Conservation (phyloP, 2,113 vertebrate genomes). For the Pionites leucogaster region DNA sequence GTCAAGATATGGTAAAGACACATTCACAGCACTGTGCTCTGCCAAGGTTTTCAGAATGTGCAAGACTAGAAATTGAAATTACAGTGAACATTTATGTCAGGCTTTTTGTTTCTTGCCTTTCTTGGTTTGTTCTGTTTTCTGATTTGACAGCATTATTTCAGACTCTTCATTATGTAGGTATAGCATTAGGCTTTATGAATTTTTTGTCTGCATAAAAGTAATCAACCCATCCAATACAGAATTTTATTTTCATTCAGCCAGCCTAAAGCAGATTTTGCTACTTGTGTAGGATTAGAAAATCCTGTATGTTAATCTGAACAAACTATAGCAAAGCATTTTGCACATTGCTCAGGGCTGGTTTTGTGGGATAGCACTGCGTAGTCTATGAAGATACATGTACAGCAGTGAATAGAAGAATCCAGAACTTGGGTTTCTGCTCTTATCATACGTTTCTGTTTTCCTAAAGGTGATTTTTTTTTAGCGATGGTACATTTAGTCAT, state of each 20-base stretch:
- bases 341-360: background rate
- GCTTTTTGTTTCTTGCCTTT: background rate
- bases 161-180: background rate
- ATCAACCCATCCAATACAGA: background rate
- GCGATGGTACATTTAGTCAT: background rate
- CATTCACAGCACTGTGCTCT: background rate
- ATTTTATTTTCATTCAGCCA: background rate
- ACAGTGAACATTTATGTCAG: background rate
- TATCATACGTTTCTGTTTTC: background rate
- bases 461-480: background rate
- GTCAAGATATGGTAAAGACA: background rate
- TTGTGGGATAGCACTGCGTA: background rate
- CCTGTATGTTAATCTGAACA: conserved; percentile 2
- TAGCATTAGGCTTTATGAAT: background rate
- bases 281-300: conserved; percentile 19
- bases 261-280: conserved; percentile 37
- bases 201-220: conserved; percentile 38
- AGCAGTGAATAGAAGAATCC: background rate
- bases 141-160: conserved; percentile 7
- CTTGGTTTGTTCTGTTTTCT: background rate
- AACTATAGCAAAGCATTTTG: background rate
- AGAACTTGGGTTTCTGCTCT: background rate
- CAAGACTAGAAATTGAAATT: background rate
- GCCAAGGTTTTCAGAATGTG: background rate
- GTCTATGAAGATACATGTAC: background rate